Percentiles rank a stretch among this genome's conserved stretches.
These are phyloP conservation scores for Xenopus tropicalis DNA, from an alignment of 2,113 vertebrate species.

Conservation along the genomic window DNA sequence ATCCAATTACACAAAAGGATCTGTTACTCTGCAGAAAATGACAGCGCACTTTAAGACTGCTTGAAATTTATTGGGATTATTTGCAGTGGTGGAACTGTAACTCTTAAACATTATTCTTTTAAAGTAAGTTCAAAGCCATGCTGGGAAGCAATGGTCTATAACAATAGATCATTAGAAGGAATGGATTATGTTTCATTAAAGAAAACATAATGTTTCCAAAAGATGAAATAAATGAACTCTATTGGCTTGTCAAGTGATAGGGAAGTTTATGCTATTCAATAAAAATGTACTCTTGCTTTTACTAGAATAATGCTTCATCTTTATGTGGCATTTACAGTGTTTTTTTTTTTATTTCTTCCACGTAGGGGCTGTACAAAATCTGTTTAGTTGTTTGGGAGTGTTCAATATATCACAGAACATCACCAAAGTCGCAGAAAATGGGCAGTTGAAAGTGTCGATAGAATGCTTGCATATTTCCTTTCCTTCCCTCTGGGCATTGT, in stretches of 20 bases:
- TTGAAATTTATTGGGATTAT: no score
- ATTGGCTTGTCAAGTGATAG: conserved; percentile 35
- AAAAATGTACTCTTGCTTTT: conserved; percentile 34
- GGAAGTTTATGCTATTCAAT: conserved; percentile 39
- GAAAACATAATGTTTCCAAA: conserved; percentile 41
- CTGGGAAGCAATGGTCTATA: no score
- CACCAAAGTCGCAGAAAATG: conserved; percentile 27
- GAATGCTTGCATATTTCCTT: conserved; percentile 23
- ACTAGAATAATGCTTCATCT: conserved; percentile 41
- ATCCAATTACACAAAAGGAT: no score
- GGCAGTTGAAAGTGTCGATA: conserved; percentile 23
- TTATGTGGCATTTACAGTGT: conserved; percentile 44
- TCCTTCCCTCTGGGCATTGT: conserved; percentile 18
- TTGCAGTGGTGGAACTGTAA: no score
- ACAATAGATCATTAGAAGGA: no score
- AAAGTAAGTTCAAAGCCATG: no score
- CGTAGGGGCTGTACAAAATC: conserved; percentile 21
- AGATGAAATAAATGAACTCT: conserved; percentile 32
- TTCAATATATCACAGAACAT: conserved; percentile 32
- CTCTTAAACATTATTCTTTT: no score
- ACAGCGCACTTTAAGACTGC: no score
- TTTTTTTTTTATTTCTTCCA: conserved; percentile 36
- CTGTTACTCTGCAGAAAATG: no score
- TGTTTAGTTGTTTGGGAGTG: conserved; percentile 24
- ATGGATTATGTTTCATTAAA: conserved; percentile 35